Base-by-base conservation (phyloP, 2,888 invertebrate genomes). In the Empis livida region DNA sequence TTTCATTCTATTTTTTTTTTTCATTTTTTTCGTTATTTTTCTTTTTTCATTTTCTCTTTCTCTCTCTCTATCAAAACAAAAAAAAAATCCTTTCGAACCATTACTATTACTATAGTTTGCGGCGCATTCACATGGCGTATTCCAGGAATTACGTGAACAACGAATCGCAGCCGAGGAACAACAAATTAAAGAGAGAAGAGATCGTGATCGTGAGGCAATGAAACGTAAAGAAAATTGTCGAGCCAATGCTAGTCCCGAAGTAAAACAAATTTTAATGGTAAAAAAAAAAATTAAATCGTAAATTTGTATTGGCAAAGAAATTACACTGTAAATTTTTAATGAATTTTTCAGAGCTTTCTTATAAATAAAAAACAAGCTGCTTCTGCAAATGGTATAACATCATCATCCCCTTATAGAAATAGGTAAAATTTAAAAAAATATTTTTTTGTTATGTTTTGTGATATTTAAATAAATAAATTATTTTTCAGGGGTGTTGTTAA, bases 141-240 rank as follows among this genome's bases (percentile, higher is more conserved):
- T 69, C 60, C 71, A 77, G 73, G 82, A 92, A 81, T 78, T 90
- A 68, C 88, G 91, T 82, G 92, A 93, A 70, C 87, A 92, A 71
- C 86, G 89, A 72, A 86, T 87, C 64, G 71, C 73, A 56, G 76
- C 82, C 57, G 78, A 84, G 67, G 84, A 85, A 63, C 84, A 87
- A 64, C 86, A 88, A 65, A 75, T 85, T 57, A 57, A 63, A 30
- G 79, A 84, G 66, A 69, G 80, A 50, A 76, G 82, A 59, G 88
- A 91, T 68, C 77, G 89, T 52, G 89, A 91, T 59, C 76, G 88
- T 56, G 90, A 92, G 61, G 84, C 86, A 55, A 76, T 93, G 59
- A 91, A 92, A 72, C 93, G 94, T 68, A 91, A 93, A 70, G 92
- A 92, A 64, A 92, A 93, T 68, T 91, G 92, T 73, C 93, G 93